Percentiles rank a stretch among this genome's conserved stretches.
Evolutionary conservation across 2,888 invertebrate species (phyloP).

Genomic region (Alsophila aescularia): DNA sequence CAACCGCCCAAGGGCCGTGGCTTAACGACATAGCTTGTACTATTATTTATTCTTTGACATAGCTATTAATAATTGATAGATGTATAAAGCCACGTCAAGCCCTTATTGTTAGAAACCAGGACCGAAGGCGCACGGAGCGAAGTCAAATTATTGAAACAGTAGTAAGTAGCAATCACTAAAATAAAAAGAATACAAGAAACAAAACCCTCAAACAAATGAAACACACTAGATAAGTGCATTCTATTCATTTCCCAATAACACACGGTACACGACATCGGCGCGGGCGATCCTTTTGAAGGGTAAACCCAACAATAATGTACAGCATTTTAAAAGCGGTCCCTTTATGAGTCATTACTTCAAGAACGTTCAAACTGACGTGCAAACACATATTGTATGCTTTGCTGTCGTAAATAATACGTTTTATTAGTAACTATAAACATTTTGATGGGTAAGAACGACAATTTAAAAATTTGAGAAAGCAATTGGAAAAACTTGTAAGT

Average conservation of each 20-base stretch:
- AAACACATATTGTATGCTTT: slow-evolving; percentile 54
- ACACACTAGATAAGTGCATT: slow-evolving; percentile 4
- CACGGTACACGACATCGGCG: slow-evolving; percentile 14
- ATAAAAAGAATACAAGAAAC: slow-evolving; percentile 1
- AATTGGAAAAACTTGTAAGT: slow-evolving; percentile 22
- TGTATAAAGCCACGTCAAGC: no score
- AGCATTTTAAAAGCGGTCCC: slow-evolving; percentile 48
- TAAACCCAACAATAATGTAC: slow-evolving; percentile 51
- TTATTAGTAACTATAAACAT: slow-evolving; percentile 62
- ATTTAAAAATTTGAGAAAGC: slow-evolving; percentile 37
- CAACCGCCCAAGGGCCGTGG: no score
- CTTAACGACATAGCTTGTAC: no score
- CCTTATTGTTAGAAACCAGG: no score
- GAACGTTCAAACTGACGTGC: slow-evolving; percentile 55
- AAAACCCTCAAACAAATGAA: neutral
- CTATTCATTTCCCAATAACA: slow-evolving; percentile 21
- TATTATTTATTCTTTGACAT: no score
- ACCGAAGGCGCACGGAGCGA: no score
- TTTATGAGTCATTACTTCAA: slow-evolving; percentile 65
- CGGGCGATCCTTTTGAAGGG: slow-evolving; percentile 37
- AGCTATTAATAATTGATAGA: no score
- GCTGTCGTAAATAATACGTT: slow-evolving; percentile 56
- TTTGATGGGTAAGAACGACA: slow-evolving; percentile 52
- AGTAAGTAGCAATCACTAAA: slow-evolving; percentile 3
- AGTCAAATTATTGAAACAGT: neutral